These are phyloP conservation scores for Knipowitschia caucasica DNA, from an alignment of 2,797 vertebrate species.

Conservation along the genomic window DNA sequence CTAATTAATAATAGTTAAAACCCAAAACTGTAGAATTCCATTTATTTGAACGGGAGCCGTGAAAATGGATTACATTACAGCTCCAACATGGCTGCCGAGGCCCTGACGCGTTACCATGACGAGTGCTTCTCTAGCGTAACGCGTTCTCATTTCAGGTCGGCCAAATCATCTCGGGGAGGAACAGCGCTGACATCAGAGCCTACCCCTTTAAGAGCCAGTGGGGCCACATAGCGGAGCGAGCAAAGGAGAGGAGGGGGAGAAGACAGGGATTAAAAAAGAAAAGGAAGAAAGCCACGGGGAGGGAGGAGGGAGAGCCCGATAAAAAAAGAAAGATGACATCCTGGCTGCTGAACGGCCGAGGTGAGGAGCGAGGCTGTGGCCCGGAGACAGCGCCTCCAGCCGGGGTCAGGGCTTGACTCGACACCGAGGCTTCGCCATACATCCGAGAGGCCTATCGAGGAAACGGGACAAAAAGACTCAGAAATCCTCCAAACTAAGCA, in stretches of 20 bases:
- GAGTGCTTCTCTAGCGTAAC: too few species aligned
- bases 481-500: constrained; percentile 69
- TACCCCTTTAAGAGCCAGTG: constrained; percentile 81
- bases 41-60: too few species aligned
- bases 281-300: constrained; percentile 80
- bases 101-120: too few species aligned
- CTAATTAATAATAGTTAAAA: too few species aligned
- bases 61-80: too few species aligned
- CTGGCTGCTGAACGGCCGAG: constrained; percentile 77
- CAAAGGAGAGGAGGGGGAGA: constrained; percentile 81
- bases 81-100: too few species aligned
- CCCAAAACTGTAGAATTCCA: too few species aligned
- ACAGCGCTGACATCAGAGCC: constrained; percentile 68
- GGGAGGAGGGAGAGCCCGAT: constrained; percentile 78
- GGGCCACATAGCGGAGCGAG: constrained; percentile 79
- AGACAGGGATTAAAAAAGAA: constrained; percentile 84
- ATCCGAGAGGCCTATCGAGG: constrained; percentile 75
- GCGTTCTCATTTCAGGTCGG: constrained; percentile 68
- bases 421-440: constrained; percentile 80
- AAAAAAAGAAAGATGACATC: constrained; percentile 86
- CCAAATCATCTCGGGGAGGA: constrained; percentile 46
- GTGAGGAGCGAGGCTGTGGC: constrained; percentile 78
- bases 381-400: constrained; percentile 71
- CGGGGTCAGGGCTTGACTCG: constrained; percentile 76
- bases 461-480: constrained; percentile 68